Evolutionary conservation across 2,888 invertebrate species (phyloP).

Genomic region (Drosophila neonasuta): DNA sequence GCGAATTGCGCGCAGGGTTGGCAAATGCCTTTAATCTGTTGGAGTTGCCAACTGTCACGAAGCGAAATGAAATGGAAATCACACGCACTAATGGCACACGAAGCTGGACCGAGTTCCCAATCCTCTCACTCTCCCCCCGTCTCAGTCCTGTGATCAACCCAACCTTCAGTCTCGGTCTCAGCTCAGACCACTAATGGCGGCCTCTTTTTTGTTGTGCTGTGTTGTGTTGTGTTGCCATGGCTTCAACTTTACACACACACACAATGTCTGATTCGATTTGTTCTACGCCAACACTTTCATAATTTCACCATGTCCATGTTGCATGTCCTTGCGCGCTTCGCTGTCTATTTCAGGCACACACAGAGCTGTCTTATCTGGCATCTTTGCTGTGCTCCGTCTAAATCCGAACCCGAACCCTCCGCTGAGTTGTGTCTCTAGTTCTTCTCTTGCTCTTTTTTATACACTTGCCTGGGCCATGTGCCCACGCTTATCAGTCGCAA

Average conservation of each 20-base stretch:
- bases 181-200: constrained; percentile 42
- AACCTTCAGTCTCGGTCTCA: background rate
- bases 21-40: constrained; percentile 82
- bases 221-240: constrained; percentile 40
- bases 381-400: constrained; percentile 58
- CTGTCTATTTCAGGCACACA: constrained; percentile 53
- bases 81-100: constrained; percentile 75
- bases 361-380: constrained; percentile 72
- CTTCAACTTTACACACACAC: constrained; percentile 60
- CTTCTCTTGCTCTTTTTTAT: constrained; percentile 47
- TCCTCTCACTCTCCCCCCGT: background rate
- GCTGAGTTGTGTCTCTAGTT: constrained; percentile 39
- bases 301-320: constrained; percentile 58
- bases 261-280: constrained; percentile 81
- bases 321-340: constrained; percentile 48
- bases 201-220: constrained; percentile 33
- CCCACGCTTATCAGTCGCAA: constrained; percentile 76
- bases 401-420: constrained; percentile 11
- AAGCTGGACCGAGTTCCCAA: constrained; percentile 24
- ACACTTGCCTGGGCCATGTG: constrained; percentile 62
- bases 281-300: constrained; percentile 82
- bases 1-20: constrained; percentile 72
- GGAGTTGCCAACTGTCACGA: constrained; percentile 81
- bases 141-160: background rate
- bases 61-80: constrained; percentile 80